phyloP scores from a whole-genome alignment of 1,140 invertebrate species.

The Atta cephalotes region DNA sequence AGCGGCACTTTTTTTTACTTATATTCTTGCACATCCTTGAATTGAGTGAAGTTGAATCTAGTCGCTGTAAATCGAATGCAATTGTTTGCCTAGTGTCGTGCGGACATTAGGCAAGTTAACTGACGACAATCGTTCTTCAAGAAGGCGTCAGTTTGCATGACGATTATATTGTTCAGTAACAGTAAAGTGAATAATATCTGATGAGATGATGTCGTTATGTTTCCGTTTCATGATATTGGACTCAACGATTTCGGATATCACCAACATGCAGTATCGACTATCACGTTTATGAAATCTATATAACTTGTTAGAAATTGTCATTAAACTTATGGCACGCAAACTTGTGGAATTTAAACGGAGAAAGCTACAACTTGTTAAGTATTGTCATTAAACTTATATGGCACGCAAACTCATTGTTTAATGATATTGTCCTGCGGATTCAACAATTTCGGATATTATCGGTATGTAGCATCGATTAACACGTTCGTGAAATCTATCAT shows the following conservation, averaged over 20 bases:
- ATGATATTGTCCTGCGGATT: neutral
- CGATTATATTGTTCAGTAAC: conserved; percentile 20
- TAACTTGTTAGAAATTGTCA: too few relatives aligned
- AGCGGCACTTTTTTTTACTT: neutral
- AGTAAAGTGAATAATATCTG: neutral
- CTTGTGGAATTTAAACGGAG: too few relatives aligned
- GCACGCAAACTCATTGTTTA: neutral
- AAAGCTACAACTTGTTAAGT: neutral
- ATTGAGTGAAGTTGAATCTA: neutral
- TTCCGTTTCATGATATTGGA: neutral
- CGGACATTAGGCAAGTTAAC: conserved; percentile 23
- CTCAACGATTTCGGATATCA: neutral
- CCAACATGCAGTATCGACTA: neutral
- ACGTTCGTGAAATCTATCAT: neutral
- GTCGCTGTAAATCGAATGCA: neutral
- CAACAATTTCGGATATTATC: neutral
- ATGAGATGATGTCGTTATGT: neutral
- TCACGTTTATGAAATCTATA: neutral
- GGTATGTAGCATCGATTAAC: neutral
- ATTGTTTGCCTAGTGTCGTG: neutral
- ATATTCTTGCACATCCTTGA: neutral
- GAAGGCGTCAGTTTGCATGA: conserved; percentile 22
- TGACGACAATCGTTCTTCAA: neutral
- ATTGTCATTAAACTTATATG: conserved; percentile 7
- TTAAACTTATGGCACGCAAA: too few relatives aligned